Percentiles rank a stretch among this genome's conserved stretches.
phyloP scores from a whole-genome alignment of 1,140 invertebrate genomes.

The Drosophila bocki region DNA sequence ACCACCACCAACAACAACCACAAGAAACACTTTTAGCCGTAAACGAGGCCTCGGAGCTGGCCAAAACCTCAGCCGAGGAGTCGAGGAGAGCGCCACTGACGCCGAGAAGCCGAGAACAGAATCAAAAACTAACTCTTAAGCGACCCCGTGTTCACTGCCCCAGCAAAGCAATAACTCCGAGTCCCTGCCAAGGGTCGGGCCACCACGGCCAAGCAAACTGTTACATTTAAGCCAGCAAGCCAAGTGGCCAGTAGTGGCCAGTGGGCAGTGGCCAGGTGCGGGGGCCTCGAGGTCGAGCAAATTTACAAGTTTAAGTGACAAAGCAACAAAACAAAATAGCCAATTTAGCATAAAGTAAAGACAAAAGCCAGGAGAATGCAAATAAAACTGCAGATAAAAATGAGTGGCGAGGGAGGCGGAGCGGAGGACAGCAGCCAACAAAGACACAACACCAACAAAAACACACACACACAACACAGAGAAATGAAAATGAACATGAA shows the following conservation, averaged over 20 bases:
- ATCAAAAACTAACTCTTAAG: slow-evolving; percentile 55
- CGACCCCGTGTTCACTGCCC: slow-evolving; percentile 23
- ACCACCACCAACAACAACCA: slow-evolving; percentile 69
- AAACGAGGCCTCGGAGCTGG: slow-evolving; percentile 30
- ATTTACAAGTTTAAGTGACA: slow-evolving; percentile 74
- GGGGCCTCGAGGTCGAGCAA: slow-evolving; percentile 31
- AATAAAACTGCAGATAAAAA: slow-evolving; percentile 52
- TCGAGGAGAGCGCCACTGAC: not conserved
- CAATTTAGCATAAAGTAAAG: slow-evolving; percentile 78
- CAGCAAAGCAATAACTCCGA: slow-evolving; percentile 28
- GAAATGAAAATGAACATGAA: slow-evolving; percentile 71
- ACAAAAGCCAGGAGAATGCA: slow-evolving; percentile 51
- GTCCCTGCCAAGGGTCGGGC: slow-evolving; percentile 26
- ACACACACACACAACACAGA: slow-evolving; percentile 39
- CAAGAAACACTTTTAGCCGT: slow-evolving; percentile 42
- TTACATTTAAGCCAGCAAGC: slow-evolving; percentile 65
- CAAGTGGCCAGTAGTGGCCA: slow-evolving; percentile 14
- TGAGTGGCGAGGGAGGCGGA: slow-evolving; percentile 21
- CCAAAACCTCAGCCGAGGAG: not conserved
- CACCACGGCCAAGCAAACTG: slow-evolving; percentile 56
- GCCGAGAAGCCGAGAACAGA: slow-evolving; percentile 19
- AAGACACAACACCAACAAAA: slow-evolving; percentile 20
- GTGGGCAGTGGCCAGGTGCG: not conserved
- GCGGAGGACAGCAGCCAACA: slow-evolving; percentile 20
- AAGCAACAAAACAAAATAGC: slow-evolving; percentile 78